Evolutionary conservation across 2,113 vertebrate species (phyloP), one percentile per base, ranked within the genome.

Genomic region (Willisornis vidua): DNA sequence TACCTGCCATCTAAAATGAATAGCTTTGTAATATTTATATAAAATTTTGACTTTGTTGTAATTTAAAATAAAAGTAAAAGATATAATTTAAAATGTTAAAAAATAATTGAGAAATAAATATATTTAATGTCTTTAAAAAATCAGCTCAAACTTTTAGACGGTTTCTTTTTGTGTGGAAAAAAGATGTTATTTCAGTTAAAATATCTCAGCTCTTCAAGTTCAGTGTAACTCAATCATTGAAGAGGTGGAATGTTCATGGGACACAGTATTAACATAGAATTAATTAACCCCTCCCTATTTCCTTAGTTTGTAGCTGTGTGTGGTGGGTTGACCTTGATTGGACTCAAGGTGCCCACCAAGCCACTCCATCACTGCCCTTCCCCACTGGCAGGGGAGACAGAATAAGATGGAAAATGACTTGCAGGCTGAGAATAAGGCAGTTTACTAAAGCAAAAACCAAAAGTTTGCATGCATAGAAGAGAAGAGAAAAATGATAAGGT

Each of bases 251-350:
- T 52, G 85, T 91, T 73, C 25, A 81, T 49, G 12, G 13, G 10
- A n/a, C 72, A 25, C 0, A 0, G 2, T 28, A 26, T 41, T 25
- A 93, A 48, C 9, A 51, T 2, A 35, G 15, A 63, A 46, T 25
- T 45, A 23, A 25, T 49, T 57, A 6, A 3, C 23, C 20, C 4
- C 0, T 43, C 4, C 2, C 8, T 28, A 6, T 31, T 37, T 45
- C 37, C 10, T 73, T 65, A 25, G 9, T 57, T 73, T 70, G 7
- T 77, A 73, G 9, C 31, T 79, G 12, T 25, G 23, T 37, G 23
- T 11, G n/a, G n/a, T 25, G n/a, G 58, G 58, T 37, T 59, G 58
- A 37, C n/a, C 58, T 59, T 37, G n/a, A 14, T 15, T 59, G n/a
- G 23, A 59, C 16, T 10, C 23, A 23, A 59, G 23, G n/a, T 59